Percentiles rank a stretch among this genome's conserved stretches.
These are phyloP conservation scores for Ennomos fuscantarius DNA, from an alignment of 2,888 invertebrate genomes.

Conservation along the genomic window DNA sequence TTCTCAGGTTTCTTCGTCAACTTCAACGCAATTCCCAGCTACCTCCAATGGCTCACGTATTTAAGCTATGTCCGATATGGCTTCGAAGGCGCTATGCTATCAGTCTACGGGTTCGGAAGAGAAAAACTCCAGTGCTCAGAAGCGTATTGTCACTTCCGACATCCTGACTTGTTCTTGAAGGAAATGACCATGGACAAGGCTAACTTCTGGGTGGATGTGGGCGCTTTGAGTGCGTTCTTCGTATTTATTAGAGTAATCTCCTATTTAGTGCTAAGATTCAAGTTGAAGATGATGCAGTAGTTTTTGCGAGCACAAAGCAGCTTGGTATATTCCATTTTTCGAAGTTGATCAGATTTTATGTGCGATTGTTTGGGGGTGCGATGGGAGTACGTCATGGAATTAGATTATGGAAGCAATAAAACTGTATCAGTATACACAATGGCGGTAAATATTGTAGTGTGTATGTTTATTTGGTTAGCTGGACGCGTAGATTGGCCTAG, in stretches of 20 bases:
- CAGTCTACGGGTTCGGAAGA: slow-evolving; percentile 95
- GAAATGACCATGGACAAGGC: slow-evolving; percentile 93
- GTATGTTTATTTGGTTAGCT: too few species aligned
- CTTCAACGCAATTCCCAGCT: slow-evolving; percentile 95
- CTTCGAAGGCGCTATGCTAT: slow-evolving; percentile 96
- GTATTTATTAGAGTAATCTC: slow-evolving; percentile 91
- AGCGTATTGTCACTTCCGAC: slow-evolving; percentile 93
- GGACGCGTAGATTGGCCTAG: too few species aligned
- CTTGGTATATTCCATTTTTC: slow-evolving; percentile 41
- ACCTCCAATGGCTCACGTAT: slow-evolving; percentile 95
- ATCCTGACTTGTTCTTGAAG: slow-evolving; percentile 92
- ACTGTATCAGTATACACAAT: too few species aligned
- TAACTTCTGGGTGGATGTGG: slow-evolving; percentile 93
- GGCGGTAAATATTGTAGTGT: too few species aligned
- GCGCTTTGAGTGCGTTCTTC: slow-evolving; percentile 92
- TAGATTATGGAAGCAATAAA: background rate
- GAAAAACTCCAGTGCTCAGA: slow-evolving; percentile 92
- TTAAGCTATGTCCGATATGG: slow-evolving; percentile 95
- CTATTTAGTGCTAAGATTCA: slow-evolving; percentile 93
- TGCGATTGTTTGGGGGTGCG: slow-evolving; percentile 5
- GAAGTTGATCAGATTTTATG: slow-evolving; percentile 36
- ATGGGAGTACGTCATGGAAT: slow-evolving; percentile 5
- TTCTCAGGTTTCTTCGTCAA: slow-evolving; percentile 98
- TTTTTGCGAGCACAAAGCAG: slow-evolving; percentile 52
- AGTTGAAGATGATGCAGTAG: slow-evolving; percentile 86